Evolutionary conservation across 2,888 invertebrate species (phyloP).

Genomic region (Unio delphinus): DNA sequence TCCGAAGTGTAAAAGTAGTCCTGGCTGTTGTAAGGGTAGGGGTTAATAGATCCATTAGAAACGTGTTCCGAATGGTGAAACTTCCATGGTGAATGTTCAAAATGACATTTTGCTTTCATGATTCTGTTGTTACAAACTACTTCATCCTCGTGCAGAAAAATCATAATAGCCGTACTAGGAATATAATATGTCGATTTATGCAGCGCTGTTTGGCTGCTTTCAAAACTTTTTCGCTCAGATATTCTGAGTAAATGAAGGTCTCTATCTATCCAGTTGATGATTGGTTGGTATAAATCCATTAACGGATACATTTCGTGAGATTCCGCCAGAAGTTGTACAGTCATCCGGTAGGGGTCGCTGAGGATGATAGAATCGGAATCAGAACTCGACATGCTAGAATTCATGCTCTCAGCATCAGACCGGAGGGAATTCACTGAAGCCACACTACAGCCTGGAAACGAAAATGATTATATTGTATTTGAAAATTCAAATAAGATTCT

Average conservation of each 20-base stretch:
- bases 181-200: constrained; percentile 27
- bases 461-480: constrained; percentile 5
- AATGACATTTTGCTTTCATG: constrained; percentile 44
- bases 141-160: constrained; percentile 56
- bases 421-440: constrained; percentile 48
- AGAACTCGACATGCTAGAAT: constrained; percentile 42
- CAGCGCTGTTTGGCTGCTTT: constrained; percentile 21
- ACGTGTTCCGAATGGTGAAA: constrained; percentile 63
- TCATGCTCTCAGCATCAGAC: constrained; percentile 47
- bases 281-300: constrained; percentile 52
- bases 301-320: constrained; percentile 50
- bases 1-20: constrained; percentile 61
- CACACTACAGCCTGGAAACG: constrained; percentile 46
- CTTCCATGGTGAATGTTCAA: constrained; percentile 59
- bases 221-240: constrained; percentile 27
- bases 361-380: constrained; percentile 45
- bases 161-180: constrained; percentile 54
- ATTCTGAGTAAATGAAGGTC: constrained; percentile 51
- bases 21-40: constrained; percentile 55
- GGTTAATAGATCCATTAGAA: constrained; percentile 46
- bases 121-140: constrained; percentile 47
- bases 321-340: constrained; percentile 52
- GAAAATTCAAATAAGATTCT: no score
- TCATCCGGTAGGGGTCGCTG: constrained; percentile 49
- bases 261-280: constrained; percentile 53